Conservation (phyloP, 2,888 invertebrate genomes). For the Crepidodera aurea region DNA sequence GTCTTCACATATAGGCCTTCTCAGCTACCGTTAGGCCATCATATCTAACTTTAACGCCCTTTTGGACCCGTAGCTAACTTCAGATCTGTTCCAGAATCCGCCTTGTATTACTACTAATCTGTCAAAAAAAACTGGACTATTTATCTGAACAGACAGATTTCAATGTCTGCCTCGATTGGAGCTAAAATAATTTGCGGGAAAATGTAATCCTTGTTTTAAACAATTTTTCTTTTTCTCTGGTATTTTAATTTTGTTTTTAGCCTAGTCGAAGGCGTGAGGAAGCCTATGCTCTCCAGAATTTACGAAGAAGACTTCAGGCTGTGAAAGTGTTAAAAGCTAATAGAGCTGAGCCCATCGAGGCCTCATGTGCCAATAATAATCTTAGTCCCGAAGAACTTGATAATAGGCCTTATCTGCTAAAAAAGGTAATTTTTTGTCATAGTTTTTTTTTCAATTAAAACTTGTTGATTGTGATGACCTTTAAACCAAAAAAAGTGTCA, state of each 20-base stretch:
- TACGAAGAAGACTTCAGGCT: slow-evolving; percentile 71
- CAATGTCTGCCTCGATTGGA: too few species aligned
- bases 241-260: slow-evolving; percentile 54
- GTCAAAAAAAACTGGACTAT: too few species aligned
- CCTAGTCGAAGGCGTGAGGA: slow-evolving; percentile 75
- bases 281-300: slow-evolving; percentile 73
- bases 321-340: slow-evolving; percentile 66
- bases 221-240: background rate
- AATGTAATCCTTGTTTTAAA: too few species aligned
- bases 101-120: too few species aligned
- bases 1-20: too few species aligned
- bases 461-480: background rate
- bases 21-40: too few species aligned
- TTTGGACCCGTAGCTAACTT: too few species aligned
- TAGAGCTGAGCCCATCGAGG: slow-evolving; percentile 58
- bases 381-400: slow-evolving; percentile 65
- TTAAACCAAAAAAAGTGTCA: too few species aligned
- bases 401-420: slow-evolving; percentile 70
- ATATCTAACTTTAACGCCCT: too few species aligned
- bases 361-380: slow-evolving; percentile 51
- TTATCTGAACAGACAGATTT: too few species aligned
- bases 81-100: too few species aligned
- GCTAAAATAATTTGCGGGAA: too few species aligned
- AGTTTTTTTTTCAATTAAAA: background rate
- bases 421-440: slow-evolving; percentile 65